Evolutionary conservation across 2,888 invertebrate species (phyloP), one percentile per base, ranked within the genome.

Genomic region (Andrena marginata): DNA sequence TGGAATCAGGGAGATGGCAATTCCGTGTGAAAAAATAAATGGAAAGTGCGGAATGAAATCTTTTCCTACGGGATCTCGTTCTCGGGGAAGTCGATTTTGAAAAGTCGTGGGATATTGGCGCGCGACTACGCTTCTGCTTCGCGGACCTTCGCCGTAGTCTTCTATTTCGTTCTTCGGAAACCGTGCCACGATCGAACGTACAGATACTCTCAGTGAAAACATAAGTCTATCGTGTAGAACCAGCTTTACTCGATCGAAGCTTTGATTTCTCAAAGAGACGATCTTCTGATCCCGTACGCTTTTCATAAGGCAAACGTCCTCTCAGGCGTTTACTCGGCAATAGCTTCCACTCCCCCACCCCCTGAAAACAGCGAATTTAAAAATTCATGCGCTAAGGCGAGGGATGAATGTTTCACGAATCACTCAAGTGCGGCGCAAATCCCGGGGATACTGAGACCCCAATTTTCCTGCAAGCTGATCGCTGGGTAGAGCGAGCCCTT

Each of bases 1-100:
- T 56, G 56, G 29, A 56, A 56, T 29, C 60, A 42, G 60, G 60
- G 13, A 60, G 5, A 16, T 29, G 60, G 60, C 26, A 16, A 29
- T 29, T 16, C 29, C 23, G 20, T 56, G 23, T 56, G 60, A 60
- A 60, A 59, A 60, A 60, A 60, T 60, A 29, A 60, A 60, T 60
- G 29, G 29, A 60, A 16, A 29, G 16, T 20, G 20, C 60, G 60
- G 29, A 16, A 60, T 60, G 29, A 60, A 60, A 60, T 60, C 23
- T 56, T 56, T 23, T 10, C 13, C 23, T 8, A 20, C 51, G 10
- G 26, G 56, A 26, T 56, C 20, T 62, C 33, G 2, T 8, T 59
- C 29, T 6, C 60, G 10, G n/a, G 62, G 35, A 62, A 62, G 33
- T 62, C 33, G 62, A 33, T 62, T 62, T 62, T 20, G 35, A 62